Evolutionary conservation across 2,113 vertebrate genomes (phyloP).

Genomic region (Fregata magnificens): DNA sequence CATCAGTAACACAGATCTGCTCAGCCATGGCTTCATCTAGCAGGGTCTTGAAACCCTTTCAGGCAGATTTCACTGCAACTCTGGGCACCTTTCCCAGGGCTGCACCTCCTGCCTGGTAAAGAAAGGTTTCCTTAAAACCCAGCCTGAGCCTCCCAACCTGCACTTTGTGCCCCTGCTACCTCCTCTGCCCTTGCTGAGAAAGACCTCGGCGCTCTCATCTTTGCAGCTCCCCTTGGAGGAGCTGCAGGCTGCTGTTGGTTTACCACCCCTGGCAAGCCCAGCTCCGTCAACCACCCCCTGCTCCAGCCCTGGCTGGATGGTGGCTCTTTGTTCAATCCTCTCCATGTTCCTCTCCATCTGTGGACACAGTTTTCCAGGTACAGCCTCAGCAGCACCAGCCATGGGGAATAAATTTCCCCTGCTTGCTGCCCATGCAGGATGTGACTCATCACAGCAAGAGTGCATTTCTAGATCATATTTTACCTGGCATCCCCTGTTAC

Average conservation of each 20-base stretch:
- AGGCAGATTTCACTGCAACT: neutral
- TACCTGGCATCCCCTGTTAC: neutral
- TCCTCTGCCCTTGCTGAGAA: neutral
- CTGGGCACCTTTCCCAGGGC: neutral
- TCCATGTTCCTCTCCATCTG: neutral
- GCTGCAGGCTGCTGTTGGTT: neutral
- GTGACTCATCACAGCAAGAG: neutral
- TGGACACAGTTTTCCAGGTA: neutral
- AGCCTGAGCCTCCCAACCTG: neutral
- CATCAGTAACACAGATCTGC: neutral
- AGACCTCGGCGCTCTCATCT: accelerated
- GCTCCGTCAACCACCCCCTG: neutral
- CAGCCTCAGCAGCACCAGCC: neutral
- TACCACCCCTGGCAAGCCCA: neutral
- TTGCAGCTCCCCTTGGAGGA: neutral
- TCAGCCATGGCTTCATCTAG: neutral
- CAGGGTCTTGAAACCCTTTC: neutral
- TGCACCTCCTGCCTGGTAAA: neutral
- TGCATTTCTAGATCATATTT: accelerated
- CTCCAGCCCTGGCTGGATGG: neutral
- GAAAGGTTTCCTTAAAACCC: neutral
- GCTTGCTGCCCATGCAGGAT: neutral
- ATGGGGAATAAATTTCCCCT: neutral
- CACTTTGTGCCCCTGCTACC: neutral
- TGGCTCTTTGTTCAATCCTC: accelerated